Evolutionary conservation across 2,888 invertebrate species (phyloP).

Genomic region (Automeris io): DNA sequence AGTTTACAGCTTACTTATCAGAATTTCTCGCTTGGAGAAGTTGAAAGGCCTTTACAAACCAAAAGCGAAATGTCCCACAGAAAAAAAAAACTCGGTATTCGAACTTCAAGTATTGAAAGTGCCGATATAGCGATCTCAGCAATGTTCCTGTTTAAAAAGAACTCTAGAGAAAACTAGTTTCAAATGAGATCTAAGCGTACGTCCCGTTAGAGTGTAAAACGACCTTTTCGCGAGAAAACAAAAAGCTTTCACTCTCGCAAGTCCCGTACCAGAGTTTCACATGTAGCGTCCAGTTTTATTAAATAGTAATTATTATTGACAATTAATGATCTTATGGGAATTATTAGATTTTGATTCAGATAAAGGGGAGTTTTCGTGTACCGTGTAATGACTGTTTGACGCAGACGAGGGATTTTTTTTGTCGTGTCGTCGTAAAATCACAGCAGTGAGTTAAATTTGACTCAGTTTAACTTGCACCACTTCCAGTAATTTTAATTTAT

Average conservation of each 20-base stretch:
- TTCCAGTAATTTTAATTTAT: no score
- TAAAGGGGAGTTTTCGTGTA: background rate
- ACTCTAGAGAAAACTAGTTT: no score
- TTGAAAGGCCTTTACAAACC: no score
- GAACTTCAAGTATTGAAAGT: no score
- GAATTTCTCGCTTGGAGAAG: no score
- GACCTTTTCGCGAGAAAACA: background rate
- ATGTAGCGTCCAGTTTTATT: background rate
- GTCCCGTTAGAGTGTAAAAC: background rate
- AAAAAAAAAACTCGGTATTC: no score
- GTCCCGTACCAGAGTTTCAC: no score
- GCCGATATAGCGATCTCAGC: no score
- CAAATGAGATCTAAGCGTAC: background rate
- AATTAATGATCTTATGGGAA: background rate
- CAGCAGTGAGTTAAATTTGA: background rate
- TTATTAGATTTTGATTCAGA: background rate
- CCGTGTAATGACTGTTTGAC: background rate
- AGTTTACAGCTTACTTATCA: no score
- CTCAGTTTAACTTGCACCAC: no score
- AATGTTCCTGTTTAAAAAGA: no score
- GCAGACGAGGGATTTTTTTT: background rate
- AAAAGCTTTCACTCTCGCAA: slow-evolving; percentile 2
- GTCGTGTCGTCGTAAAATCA: background rate
- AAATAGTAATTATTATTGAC: background rate
- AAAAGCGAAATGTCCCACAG: no score